These are phyloP conservation scores for Ganaspis sp. DNA, from an alignment of 1,140 invertebrate species.

Conservation along the genomic window DNA sequence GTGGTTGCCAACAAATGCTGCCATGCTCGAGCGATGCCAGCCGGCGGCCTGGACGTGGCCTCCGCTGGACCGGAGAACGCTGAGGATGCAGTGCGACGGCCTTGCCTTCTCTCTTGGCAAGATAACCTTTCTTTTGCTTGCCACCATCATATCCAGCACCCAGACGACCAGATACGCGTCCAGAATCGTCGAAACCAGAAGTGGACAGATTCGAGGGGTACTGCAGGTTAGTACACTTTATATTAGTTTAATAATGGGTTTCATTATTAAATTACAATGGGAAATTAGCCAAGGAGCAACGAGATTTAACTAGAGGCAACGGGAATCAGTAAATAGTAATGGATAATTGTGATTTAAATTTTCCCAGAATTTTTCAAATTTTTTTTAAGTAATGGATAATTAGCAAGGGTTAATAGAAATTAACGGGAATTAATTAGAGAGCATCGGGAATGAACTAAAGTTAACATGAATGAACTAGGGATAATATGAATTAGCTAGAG, in stretches of 20 bases:
- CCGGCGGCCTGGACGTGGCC: conserved; percentile 66
- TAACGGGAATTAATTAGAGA: too few species aligned
- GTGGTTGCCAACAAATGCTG: conserved; percentile 73
- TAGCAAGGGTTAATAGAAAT: too few species aligned
- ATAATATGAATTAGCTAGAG: too few species aligned
- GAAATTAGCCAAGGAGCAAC: too few species aligned
- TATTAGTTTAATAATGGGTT: background rate
- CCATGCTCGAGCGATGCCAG: conserved; percentile 74
- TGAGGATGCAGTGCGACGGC: conserved; percentile 52
- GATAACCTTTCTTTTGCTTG: conserved; percentile 54
- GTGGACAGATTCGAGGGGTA: conserved; percentile 79
- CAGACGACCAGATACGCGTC: conserved; percentile 74
- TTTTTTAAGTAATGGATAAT: too few species aligned
- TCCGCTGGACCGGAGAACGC: conserved; percentile 63
- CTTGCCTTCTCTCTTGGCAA: conserved; percentile 49
- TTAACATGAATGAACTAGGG: too few species aligned
- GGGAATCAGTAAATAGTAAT: too few species aligned
- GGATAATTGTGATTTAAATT: too few species aligned
- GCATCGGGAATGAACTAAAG: too few species aligned
- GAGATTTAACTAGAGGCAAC: too few species aligned
- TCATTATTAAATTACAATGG: too few species aligned
- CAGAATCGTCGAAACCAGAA: conserved; percentile 79
- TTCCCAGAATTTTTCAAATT: too few species aligned
- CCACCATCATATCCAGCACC: conserved; percentile 54
- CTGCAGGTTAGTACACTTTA: conserved; percentile 64